These are phyloP conservation scores for Apoderus coryli DNA, from an alignment of 2,888 invertebrate species.

Conservation along the genomic window DNA sequence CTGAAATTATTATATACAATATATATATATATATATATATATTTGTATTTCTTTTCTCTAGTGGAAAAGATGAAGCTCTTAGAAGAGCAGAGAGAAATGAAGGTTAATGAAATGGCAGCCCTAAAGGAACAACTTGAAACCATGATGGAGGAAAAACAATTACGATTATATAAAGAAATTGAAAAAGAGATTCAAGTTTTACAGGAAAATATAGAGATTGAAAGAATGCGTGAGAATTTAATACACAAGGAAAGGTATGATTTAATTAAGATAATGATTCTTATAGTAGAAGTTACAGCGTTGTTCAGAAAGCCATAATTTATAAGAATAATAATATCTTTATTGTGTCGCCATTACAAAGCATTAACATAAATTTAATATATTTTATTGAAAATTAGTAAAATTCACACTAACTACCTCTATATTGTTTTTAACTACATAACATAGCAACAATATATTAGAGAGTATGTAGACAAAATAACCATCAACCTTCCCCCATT, in stretches of 20 bases:
- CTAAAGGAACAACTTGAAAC: slow-evolving; percentile 27
- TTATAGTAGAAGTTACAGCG: no score
- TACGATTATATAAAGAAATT: slow-evolving; percentile 23
- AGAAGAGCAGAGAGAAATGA: slow-evolving; percentile 23
- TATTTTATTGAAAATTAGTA: no score
- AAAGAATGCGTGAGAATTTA: slow-evolving; percentile 25
- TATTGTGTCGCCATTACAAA: no score
- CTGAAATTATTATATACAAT: slow-evolving; percentile 3
- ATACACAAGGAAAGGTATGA: slow-evolving; percentile 31
- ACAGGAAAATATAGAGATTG: slow-evolving; percentile 23
- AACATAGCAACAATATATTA: no score
- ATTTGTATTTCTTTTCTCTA: slow-evolving; percentile 16
- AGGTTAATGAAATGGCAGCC: slow-evolving; percentile 22
- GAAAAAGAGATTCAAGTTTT: slow-evolving; percentile 24
- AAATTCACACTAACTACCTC: no score
- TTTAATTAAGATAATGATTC: slow-evolving; percentile 3
- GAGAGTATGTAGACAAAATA: no score
- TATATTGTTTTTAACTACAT: no score
- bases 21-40: slow-evolving; percentile 3
- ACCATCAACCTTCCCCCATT: no score
- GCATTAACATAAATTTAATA: no score
- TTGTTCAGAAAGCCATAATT: no score
- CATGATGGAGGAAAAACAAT: slow-evolving; percentile 25
- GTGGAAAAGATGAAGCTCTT: slow-evolving; percentile 26
- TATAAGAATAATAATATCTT: no score